These are phyloP conservation scores for Philhelius pedissequus DNA, from an alignment of 2,888 invertebrate species.

Conservation along the genomic window DNA sequence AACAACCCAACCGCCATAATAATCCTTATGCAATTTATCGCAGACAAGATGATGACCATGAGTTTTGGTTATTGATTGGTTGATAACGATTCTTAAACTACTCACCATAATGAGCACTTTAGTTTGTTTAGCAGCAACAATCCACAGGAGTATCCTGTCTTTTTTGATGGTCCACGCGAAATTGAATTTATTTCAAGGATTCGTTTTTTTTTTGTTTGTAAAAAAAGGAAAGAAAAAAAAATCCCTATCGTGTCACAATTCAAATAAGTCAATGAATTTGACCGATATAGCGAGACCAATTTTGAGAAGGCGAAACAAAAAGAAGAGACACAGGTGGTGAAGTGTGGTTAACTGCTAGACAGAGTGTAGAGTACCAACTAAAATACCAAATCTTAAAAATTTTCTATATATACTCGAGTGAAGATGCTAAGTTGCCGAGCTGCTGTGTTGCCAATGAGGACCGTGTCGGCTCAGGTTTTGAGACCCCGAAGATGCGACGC, in stretches of 20 bases:
- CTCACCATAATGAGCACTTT: constrained; percentile 67
- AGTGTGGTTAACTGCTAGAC: constrained; percentile 76
- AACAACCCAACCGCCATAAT: background rate
- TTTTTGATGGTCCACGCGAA: constrained; percentile 24
- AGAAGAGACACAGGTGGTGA: constrained; percentile 64
- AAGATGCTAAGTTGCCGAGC: constrained; percentile 66
- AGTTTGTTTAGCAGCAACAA: constrained; percentile 39
- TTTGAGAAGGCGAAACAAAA: constrained; percentile 33
- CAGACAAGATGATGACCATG: constrained; percentile 45
- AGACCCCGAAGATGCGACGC: constrained; percentile 33
- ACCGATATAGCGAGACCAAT: constrained; percentile 72
- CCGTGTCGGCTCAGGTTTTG: constrained; percentile 47
- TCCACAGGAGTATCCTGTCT: constrained; percentile 64
- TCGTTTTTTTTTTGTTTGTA: too few relatives aligned
- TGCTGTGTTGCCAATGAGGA: constrained; percentile 16
- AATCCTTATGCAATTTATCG: constrained; percentile 42
- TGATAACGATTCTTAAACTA: constrained; percentile 5
- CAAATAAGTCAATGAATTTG: constrained; percentile 77
- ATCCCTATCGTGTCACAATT: constrained; percentile 76
- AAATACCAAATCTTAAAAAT: constrained; percentile 77
- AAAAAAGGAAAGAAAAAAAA: constrained; percentile 10
- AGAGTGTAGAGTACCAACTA: constrained; percentile 79
- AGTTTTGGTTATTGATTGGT: too few relatives aligned
- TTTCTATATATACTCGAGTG: constrained; percentile 78
- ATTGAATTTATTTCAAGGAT: constrained; percentile 34